Evolutionary conservation across 2,888 invertebrate species (phyloP), one percentile per base, ranked within the genome.

Genomic region (Acanthosoma haemorrhoidale): DNA sequence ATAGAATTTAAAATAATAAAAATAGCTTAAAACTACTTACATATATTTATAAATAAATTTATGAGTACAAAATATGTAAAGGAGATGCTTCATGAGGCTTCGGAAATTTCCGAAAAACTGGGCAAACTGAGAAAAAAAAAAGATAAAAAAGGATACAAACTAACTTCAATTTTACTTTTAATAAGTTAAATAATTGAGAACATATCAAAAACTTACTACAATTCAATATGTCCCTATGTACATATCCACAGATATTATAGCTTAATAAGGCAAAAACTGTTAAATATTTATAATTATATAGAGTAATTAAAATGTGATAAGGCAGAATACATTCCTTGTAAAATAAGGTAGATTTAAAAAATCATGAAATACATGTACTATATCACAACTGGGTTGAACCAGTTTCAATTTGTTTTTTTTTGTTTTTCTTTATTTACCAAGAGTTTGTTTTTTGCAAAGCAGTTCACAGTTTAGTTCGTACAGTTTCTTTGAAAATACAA

Each of bases 351-450:
- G 29, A 18, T 21, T 39, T 64, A 29, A 64, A 29, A 67, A 67
- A 67, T 36, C 67, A 67, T 67, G 67, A 57, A 57, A 43, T 57
- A 43, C 67, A 67, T 67, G 67, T 67, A 67, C 67, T 57, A n/a
- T n/a, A 57, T 67, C 29, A 32, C 32, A 43, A 67, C 67, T 57
- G 67, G 67, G 32, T n/a, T 25, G 13, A 16, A 9, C 67, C 67
- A 67, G 67, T 67, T 67, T 57, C 18, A 25, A 16, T 43, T 63
- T 38, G 18, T 25, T 34, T 18, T 43, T 57, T 43, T 38, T 18
- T 25, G 11, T 63, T n/a, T n/a, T 32, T 38, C 11, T 38, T 16
- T 63, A 18, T 31, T 38, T 63, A 67, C 43, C 51, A 32, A 43
- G 31, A 67, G 57, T n/a, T n/a, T n/a, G n/a, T n/a, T n/a, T n/a